These are phyloP conservation scores for Peromyscus attwateri DNA, from an alignment of 2,797 vertebrate genomes.

Conservation along the genomic window DNA sequence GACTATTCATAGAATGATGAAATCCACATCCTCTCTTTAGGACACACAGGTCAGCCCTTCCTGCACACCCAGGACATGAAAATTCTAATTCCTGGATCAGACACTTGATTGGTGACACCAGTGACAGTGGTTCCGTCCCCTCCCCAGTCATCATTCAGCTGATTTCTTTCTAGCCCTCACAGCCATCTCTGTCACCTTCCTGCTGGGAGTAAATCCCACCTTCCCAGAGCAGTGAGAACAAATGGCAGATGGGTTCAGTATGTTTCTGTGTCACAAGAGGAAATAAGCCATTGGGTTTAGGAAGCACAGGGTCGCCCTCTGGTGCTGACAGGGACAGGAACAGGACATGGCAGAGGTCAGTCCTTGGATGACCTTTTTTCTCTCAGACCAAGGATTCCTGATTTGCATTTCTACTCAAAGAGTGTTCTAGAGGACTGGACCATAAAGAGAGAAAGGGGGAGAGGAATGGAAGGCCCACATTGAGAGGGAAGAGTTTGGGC, in stretches of 20 bases:
- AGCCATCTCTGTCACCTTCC: too few relatives aligned
- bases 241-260: too few relatives aligned
- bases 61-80: background rate
- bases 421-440: background rate
- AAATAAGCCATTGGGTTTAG: background rate
- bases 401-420: background rate
- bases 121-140: background rate
- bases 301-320: background rate
- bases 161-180: too few relatives aligned
- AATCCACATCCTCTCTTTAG: too few relatives aligned
- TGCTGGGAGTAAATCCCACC: background rate
- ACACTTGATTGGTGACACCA: background rate
- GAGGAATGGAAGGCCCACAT: background rate
- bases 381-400: accelerated
- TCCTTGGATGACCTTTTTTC: background rate
- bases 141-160: too few relatives aligned
- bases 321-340: background rate
- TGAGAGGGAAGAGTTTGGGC: background rate
- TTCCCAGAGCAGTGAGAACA: too few relatives aligned
- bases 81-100: background rate
- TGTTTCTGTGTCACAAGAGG: background rate
- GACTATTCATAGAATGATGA: background rate
- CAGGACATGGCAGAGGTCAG: background rate
- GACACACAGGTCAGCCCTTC: background rate
- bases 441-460: background rate